Evolutionary conservation across 2,888 invertebrate genomes (phyloP).

Genomic region (Physocephala rufipes): DNA sequence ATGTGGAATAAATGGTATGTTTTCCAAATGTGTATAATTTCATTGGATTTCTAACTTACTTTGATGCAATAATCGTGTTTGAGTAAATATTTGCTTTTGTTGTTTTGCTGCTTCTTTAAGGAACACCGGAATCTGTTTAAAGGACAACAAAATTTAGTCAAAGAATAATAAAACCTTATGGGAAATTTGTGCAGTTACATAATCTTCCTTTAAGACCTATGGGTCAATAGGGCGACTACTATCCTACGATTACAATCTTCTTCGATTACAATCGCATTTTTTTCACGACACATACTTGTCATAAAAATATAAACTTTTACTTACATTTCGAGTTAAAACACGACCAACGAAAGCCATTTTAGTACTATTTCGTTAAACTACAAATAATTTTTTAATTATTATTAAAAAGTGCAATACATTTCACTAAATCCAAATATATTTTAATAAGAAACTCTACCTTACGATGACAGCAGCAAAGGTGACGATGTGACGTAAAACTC

Average conservation of each 20-base stretch:
- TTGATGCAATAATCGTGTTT: conserved; percentile 54
- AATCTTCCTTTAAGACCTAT: conserved; percentile 39
- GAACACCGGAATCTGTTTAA: conserved; percentile 53
- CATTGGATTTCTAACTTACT: too few relatives aligned
- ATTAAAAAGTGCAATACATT: too few relatives aligned
- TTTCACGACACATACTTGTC: conserved; percentile 11
- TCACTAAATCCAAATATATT: too few relatives aligned
- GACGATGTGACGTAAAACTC: too few relatives aligned
- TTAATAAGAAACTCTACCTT: too few relatives aligned
- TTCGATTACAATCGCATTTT: neutral
- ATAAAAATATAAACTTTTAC: conserved; percentile 37
- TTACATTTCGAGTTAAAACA: conserved; percentile 57
- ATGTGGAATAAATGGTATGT: conserved; percentile 16
- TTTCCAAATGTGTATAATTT: neutral
- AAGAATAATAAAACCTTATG: conserved; percentile 24
- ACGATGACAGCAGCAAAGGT: too few relatives aligned
- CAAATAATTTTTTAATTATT: too few relatives aligned
- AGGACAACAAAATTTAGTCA: conserved; percentile 22
- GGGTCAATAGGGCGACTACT: too few relatives aligned
- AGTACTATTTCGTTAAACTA: too few relatives aligned
- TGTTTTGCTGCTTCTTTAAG: conserved; percentile 48
- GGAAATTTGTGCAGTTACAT: conserved; percentile 51
- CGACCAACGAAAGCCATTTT: conserved; percentile 60
- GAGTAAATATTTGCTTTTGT: conserved; percentile 39
- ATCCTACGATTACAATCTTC: neutral